Base-by-base conservation (phyloP, 1,140 invertebrate species). In the Heterodera carotae region DNA sequence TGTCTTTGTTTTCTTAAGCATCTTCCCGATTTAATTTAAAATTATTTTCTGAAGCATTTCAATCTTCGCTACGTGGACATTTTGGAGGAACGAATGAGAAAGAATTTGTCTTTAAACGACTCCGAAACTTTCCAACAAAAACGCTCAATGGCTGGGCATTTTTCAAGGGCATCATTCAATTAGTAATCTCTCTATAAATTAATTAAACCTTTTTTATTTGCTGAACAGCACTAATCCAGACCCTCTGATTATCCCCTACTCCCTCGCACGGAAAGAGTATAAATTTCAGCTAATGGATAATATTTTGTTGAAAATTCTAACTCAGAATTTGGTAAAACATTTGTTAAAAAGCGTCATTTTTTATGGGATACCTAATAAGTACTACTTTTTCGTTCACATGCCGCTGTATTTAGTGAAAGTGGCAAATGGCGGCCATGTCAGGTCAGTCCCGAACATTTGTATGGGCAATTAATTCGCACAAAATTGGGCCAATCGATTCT, bases 21-120 rank as follows among this genome's bases (percentile, higher is more conserved):
- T 72, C 60, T 71, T 43, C n/a, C 39, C 27, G 33, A 5, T 10
- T 59, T 73, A 72, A 48, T 72, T 72, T 53, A 31, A 39, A 72
- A 48, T 12, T 2, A 31, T 73, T 43, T 2, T 53, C 33, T 72
- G 33, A 27, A 74, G 72, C 15, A 62, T n/a, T 74, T 74, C 36
- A 62, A 74, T 56, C 25, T 74, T 27, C 25, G 64, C 25, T 74
- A 74, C 22, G 36, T 62, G n/a, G 48, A 74, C 59, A 74, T 74
- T 74, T 34, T 74, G 31, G 29, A 59, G 34, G 72, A 74, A 12
- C 12, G 59, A 31, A 64, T 74, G 33, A 27, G 72, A 29, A 74
- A 56, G 59, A 22, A 25, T 15, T 29, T 74, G 43, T 39, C 64
- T 22, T 31, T 29, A 18, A 74, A 74, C 64, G 22, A 33, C 59